Evolutionary conservation across 1,140 invertebrate species (phyloP).

Genomic region (Paraescarpia echinospica): DNA sequence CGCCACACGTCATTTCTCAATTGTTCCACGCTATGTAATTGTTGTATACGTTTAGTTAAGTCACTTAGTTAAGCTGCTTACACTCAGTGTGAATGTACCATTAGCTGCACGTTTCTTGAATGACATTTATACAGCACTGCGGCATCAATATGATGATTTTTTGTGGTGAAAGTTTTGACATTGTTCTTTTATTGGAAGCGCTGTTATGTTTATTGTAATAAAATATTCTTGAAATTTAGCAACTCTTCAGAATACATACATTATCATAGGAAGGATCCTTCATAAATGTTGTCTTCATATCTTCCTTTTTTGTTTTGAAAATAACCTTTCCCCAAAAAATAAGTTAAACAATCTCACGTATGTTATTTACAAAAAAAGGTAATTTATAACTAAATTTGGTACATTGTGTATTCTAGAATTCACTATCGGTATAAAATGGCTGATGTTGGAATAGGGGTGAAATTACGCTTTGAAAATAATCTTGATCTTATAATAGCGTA

Average conservation of each 20-base stretch:
- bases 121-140: background rate
- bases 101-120: background rate
- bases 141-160: background rate
- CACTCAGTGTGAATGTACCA: no score
- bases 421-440: no score
- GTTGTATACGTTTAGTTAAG: no score
- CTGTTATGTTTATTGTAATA: background rate
- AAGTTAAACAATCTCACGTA: background rate
- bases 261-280: background rate
- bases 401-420: background rate
- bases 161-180: background rate
- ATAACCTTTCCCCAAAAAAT: no score
- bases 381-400: no score
- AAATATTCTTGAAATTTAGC: background rate
- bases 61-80: no score
- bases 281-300: no score
- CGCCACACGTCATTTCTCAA: no score
- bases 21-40: no score
- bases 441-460: background rate
- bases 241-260: background rate
- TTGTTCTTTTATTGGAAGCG: background rate
- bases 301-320: no score
- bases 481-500: background rate
- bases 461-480: background rate
- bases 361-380: background rate